phyloP scores from a whole-genome alignment of 1,140 invertebrate species.

The Ceratoteleas bidentatus region DNA sequence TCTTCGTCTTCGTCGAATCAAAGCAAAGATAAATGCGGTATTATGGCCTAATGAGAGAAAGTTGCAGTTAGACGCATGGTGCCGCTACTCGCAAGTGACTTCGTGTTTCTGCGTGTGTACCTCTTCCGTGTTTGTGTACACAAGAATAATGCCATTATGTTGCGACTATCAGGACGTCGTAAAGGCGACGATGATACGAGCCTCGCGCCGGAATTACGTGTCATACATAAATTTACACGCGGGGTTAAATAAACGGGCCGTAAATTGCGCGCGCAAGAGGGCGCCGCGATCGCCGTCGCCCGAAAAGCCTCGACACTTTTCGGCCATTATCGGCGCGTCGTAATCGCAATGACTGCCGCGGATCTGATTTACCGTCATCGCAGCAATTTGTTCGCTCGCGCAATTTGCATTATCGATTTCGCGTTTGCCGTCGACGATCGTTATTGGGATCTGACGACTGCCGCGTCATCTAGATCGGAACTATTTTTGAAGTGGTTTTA shows the following conservation, averaged over 20 bases:
- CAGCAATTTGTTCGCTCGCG: no score
- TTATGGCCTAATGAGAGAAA: conserved; percentile 55
- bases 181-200: conserved; percentile 62
- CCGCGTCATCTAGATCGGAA: no score
- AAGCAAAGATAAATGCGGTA: conserved; percentile 27
- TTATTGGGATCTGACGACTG: no score
- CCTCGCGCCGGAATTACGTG: conserved; percentile 54
- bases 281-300: no score
- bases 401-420: no score
- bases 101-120: conserved; percentile 11
- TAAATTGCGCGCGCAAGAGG: conserved; percentile 42
- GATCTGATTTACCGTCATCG: no score
- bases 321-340: no score
- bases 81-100: conserved; percentile 12
- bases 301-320: no score
- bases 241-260: conserved; percentile 58
- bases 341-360: no score
- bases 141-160: conserved; percentile 62
- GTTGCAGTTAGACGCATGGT: conserved; percentile 34
- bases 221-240: conserved; percentile 64
- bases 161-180: conserved; percentile 61
- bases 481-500: no score
- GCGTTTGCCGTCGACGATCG: no score
- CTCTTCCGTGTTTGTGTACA: conserved; percentile 33
- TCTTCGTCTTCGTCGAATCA: conserved; percentile 20